Conservation (phyloP, 2,888 invertebrate species). For the Coecobrya sp. region DNA sequence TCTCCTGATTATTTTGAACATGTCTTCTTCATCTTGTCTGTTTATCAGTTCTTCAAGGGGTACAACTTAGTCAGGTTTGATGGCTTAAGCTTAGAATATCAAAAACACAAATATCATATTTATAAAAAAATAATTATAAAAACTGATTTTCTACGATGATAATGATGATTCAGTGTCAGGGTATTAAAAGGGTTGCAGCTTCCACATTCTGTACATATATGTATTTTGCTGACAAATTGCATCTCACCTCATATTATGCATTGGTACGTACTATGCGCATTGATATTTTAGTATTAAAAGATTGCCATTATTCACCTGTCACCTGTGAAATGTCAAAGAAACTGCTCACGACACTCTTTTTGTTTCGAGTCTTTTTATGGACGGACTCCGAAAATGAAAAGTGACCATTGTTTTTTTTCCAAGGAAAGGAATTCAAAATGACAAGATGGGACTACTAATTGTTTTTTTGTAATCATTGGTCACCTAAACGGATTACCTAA, state of each 20-base stretch:
- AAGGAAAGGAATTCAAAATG: background rate
- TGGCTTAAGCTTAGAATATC: background rate
- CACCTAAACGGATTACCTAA: constrained; percentile 37
- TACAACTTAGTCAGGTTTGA: background rate
- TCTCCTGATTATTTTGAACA: background rate
- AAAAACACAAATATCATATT: background rate
- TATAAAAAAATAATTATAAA: background rate
- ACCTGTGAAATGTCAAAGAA: constrained; percentile 21
- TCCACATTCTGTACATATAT: background rate
- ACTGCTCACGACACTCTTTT: background rate
- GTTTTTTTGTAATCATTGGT: background rate
- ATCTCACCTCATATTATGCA: background rate
- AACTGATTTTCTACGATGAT: background rate
- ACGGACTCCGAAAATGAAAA: constrained; percentile 25
- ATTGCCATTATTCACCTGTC: constrained; percentile 24
- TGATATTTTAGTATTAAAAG: background rate
- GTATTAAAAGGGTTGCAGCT: constrained; percentile 7
- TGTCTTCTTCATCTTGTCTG: constrained; percentile 27
- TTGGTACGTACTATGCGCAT: no score
- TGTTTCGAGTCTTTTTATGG: constrained; percentile 21
- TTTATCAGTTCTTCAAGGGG: background rate
- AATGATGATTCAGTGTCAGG: background rate
- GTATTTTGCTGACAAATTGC: background rate
- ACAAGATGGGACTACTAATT: constrained; percentile 43
- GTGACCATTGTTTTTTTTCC: background rate